These are phyloP conservation scores for Arvicanthis niloticus DNA, from an alignment of 2,113 vertebrate genomes.

Conservation along the genomic window DNA sequence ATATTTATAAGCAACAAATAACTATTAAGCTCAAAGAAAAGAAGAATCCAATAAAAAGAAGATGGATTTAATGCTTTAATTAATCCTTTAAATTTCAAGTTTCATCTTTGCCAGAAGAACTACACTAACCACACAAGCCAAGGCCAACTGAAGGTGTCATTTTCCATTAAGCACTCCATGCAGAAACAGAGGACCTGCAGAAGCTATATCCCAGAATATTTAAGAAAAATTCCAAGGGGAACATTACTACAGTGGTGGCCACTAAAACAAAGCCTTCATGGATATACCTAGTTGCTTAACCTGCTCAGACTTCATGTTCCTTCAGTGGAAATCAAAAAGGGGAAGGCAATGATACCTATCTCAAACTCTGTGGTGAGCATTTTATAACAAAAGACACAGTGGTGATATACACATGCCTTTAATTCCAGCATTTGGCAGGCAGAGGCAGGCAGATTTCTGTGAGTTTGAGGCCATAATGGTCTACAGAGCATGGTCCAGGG, in stretches of 20 bases:
- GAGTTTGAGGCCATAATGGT: not conserved
- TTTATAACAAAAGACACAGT: not conserved
- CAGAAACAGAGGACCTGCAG: rapidly evolving
- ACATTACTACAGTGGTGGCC: not conserved
- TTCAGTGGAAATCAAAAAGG: not conserved
- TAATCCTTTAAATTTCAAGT: not conserved
- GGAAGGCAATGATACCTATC: no score
- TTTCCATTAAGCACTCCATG: not conserved
- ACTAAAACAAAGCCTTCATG: not conserved
- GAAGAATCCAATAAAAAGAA: not conserved
- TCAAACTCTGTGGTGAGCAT: not conserved
- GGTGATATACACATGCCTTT: not conserved
- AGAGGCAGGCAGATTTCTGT: not conserved
- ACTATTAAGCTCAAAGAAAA: not conserved
- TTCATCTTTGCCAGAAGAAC: not conserved
- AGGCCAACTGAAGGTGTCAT: not conserved
- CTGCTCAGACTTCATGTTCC: not conserved
- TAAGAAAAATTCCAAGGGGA: not conserved
- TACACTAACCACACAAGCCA: not conserved
- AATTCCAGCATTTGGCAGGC: not conserved
- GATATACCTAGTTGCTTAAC: not conserved
- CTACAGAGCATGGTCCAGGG: not conserved
- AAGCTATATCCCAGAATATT: not conserved
- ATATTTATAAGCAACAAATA: slow-evolving; percentile 3
- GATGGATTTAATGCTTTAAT: not conserved